Conservation (phyloP, 2,888 invertebrate species). For the Pyrochroa serraticornis region DNA sequence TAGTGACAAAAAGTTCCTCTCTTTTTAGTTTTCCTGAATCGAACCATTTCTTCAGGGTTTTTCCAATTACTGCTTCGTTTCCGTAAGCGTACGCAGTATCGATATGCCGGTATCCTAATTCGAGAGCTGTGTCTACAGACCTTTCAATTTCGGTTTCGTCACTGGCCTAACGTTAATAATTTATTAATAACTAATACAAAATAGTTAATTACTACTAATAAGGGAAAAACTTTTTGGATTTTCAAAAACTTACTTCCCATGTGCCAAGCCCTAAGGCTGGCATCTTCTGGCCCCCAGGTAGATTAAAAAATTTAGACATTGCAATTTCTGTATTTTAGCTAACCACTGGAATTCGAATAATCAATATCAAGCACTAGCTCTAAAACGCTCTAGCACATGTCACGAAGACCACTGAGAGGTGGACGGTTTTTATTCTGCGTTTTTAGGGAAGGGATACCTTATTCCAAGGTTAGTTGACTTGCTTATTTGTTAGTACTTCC, state of each 20-base stretch:
- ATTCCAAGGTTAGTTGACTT: too few relatives aligned
- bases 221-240: not conserved
- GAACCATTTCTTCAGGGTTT: slow-evolving; percentile 73
- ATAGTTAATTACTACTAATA: too few relatives aligned
- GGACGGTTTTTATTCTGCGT: too few relatives aligned
- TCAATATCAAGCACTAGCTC: too few relatives aligned
- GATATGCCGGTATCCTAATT: slow-evolving; percentile 79
- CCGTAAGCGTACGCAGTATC: slow-evolving; percentile 78
- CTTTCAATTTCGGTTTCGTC: slow-evolving; percentile 66
- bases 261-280: slow-evolving; percentile 74
- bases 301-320: slow-evolving; percentile 17
- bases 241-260: slow-evolving; percentile 70
- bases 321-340: too few relatives aligned
- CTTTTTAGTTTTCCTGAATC: slow-evolving; percentile 69
- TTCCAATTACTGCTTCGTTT: slow-evolving; percentile 77
- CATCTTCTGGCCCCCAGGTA: slow-evolving; percentile 31
- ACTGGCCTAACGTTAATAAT: slow-evolving; percentile 61
- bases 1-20: slow-evolving; percentile 79
- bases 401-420: too few relatives aligned
- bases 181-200: not conserved
- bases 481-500: too few relatives aligned
- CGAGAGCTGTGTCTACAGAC: slow-evolving; percentile 70
- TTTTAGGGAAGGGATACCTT: too few relatives aligned
- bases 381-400: too few relatives aligned
- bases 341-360: too few relatives aligned